Evolutionary conservation across 2,113 vertebrate genomes (phyloP).

Genomic region (Tyrannus savana): DNA sequence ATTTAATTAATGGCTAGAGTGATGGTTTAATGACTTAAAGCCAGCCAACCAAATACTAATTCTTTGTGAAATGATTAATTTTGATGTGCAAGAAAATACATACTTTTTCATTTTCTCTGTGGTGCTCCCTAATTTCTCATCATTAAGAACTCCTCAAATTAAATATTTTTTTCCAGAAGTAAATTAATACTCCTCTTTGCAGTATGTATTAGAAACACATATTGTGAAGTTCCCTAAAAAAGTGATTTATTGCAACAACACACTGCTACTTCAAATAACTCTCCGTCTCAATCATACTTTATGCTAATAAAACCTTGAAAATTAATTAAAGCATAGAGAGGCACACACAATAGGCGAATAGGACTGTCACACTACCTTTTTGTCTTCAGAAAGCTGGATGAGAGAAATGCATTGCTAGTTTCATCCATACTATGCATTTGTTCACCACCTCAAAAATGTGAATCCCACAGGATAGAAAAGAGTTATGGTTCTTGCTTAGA

Average conservation of each 20-base stretch:
- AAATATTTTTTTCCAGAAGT: not conserved
- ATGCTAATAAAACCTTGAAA: not conserved
- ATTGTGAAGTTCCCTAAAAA: not conserved
- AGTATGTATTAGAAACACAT: not conserved
- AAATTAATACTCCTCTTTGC: not conserved
- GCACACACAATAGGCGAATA: not conserved
- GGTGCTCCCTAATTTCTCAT: not conserved
- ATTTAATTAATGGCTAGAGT: not conserved
- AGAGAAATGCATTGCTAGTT: not conserved
- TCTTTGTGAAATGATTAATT: not conserved
- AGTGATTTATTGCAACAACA: not conserved
- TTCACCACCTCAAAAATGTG: not conserved
- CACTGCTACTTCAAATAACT: not conserved
- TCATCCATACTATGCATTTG: not conserved
- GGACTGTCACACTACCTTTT: not conserved
- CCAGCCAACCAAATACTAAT: not conserved
- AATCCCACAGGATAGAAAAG: not conserved
- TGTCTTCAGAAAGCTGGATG: not conserved
- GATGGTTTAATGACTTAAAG: not conserved
- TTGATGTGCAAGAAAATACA: not conserved
- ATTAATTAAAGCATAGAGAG: not conserved
- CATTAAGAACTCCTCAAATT: not conserved
- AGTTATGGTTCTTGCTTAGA: not conserved
- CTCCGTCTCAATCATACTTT: not conserved
- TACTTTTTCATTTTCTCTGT: not conserved